Percentiles rank a stretch among this genome's conserved stretches.
These are phyloP conservation scores for Chaetodon auriga DNA, from an alignment of 2,113 vertebrate species.

Conservation along the genomic window DNA sequence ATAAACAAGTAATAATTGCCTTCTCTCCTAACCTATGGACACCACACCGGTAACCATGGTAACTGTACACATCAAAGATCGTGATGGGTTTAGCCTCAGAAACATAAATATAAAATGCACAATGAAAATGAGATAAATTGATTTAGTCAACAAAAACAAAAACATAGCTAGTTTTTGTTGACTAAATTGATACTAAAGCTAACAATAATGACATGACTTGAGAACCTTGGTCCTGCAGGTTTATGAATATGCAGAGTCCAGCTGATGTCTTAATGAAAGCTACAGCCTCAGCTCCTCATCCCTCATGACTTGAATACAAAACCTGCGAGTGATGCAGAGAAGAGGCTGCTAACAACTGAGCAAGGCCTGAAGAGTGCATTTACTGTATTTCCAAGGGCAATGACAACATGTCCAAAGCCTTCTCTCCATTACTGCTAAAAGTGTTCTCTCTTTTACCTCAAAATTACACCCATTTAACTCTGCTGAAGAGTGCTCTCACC, in stretches of 20 bases:
- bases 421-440: slow-evolving; percentile 66
- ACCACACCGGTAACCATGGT: not conserved
- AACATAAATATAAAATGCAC: not conserved
- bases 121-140: not conserved
- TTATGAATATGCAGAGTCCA: slow-evolving; percentile 21
- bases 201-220: not conserved
- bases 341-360: slow-evolving; percentile 19
- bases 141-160: not conserved
- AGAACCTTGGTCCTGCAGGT: slow-evolving; percentile 21
- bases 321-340: slow-evolving; percentile 20
- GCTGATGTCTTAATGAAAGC: slow-evolving; percentile 45
- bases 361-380: slow-evolving; percentile 37
- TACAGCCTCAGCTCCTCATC: slow-evolving; percentile 2
- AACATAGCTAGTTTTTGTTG: not conserved
- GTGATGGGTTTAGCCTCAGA: not conserved
- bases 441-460: slow-evolving; percentile 64
- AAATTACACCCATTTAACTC: slow-evolving; percentile 80
- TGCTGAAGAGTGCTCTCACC: slow-evolving; percentile 66
- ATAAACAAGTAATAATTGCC: not conserved
- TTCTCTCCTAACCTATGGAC: not conserved
- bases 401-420: slow-evolving; percentile 56
- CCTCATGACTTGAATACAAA: slow-evolving; percentile 44
- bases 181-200: not conserved
- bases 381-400: slow-evolving; percentile 63
- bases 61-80: not conserved